Conservation (phyloP, 2,888 invertebrate genomes). For the Seira ritae region DNA sequence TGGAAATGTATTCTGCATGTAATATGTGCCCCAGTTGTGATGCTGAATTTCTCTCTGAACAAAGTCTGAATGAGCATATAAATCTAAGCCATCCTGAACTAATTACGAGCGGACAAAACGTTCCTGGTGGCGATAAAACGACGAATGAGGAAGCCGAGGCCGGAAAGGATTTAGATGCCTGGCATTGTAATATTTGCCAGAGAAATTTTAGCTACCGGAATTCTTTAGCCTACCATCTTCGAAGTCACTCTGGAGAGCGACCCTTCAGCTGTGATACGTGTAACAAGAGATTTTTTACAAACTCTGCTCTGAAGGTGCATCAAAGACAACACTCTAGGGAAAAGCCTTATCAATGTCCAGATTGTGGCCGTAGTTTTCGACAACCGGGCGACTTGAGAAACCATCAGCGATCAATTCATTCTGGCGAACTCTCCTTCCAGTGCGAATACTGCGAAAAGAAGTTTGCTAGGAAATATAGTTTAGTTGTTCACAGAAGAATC, state of each 20-base stretch:
- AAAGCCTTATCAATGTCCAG: slow-evolving; percentile 88
- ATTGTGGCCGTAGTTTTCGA: slow-evolving; percentile 86
- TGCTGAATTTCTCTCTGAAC: too few relatives aligned
- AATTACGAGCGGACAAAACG: too few relatives aligned
- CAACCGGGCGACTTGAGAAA: slow-evolving; percentile 94
- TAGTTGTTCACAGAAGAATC: slow-evolving; percentile 89
- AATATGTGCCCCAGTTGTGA: too few relatives aligned
- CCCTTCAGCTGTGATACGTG: slow-evolving; percentile 88
- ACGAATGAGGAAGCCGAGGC: too few relatives aligned
- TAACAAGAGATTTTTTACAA: slow-evolving; percentile 89
- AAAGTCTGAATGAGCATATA: too few relatives aligned
- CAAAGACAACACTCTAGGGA: slow-evolving; percentile 88
- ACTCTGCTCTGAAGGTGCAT: slow-evolving; percentile 89
- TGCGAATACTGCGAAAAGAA: slow-evolving; percentile 88
- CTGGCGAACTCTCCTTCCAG: slow-evolving; percentile 87
- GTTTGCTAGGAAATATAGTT: slow-evolving; percentile 90
- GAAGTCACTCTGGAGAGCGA: slow-evolving; percentile 85
- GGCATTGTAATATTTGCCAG: too few relatives aligned
- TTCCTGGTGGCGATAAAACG: too few relatives aligned
- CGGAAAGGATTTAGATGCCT: too few relatives aligned
- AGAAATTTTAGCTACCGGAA: too few relatives aligned
- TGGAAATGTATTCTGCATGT: too few relatives aligned
- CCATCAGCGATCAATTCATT: slow-evolving; percentile 89
- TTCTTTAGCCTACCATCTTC: slow-evolving; percentile 89
- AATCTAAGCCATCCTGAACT: too few relatives aligned